Conservation (phyloP, 1,140 invertebrate species). For the Penaeus vannamei region DNA sequence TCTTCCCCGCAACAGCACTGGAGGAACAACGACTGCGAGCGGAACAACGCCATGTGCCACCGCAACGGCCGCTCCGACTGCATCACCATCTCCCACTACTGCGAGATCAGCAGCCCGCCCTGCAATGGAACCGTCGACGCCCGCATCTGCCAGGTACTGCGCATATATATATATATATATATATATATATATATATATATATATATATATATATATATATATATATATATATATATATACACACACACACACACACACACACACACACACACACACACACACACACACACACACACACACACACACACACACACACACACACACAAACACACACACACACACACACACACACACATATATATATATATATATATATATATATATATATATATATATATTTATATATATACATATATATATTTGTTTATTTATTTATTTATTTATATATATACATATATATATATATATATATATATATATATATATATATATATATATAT, state of each 20-base stretch:
- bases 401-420: not conserved
- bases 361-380: not conserved
- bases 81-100: slow-evolving; percentile 49
- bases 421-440: not conserved
- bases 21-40: slow-evolving; percentile 50
- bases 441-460: not conserved
- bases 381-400: not conserved
- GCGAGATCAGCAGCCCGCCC: slow-evolving; percentile 17
- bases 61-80: slow-evolving; percentile 46
- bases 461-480: not conserved
- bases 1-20: slow-evolving; percentile 8
- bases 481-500: not conserved
- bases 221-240: slow-evolving; percentile 1
- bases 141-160: slow-evolving; percentile 42
- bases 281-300: slow-evolving; percentile 11
- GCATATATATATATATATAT: not conserved
- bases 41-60: slow-evolving; percentile 35
- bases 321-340: no score
- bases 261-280: slow-evolving; percentile 11
- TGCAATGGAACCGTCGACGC: slow-evolving; percentile 39
- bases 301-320: slow-evolving; percentile 11
- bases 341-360: slow-evolving; percentile 12
- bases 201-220: not conserved
- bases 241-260: slow-evolving; percentile 11
- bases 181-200: not conserved